These are phyloP conservation scores for Cnemophilus loriae DNA, from an alignment of 2,113 vertebrate genomes.

Conservation along the genomic window DNA sequence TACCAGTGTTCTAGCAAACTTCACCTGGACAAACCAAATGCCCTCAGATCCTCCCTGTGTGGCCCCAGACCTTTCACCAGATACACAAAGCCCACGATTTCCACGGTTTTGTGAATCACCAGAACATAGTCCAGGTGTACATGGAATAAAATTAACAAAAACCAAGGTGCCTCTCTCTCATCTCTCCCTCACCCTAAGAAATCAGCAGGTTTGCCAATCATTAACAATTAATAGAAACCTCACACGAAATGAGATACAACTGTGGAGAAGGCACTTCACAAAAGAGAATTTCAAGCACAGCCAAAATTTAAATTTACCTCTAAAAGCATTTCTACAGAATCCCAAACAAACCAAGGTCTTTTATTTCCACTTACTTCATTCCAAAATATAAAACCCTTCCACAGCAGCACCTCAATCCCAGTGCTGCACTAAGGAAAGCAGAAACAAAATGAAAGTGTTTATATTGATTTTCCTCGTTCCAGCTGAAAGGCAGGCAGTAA, in stretches of 20 bases:
- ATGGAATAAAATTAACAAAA: not conserved
- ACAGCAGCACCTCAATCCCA: not conserved
- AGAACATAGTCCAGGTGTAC: rapidly evolving
- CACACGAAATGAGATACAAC: not conserved
- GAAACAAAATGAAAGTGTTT: not conserved
- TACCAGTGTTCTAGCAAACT: rapidly evolving
- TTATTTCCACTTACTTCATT: not conserved
- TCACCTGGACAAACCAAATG: not conserved
- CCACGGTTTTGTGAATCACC: rapidly evolving
- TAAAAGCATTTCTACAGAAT: not conserved
- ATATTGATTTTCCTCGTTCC: not conserved
- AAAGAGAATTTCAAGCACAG: not conserved
- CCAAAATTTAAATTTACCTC: not conserved
- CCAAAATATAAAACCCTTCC: not conserved
- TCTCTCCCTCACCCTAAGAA: rapidly evolving
- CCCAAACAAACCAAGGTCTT: not conserved
- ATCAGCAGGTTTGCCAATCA: not conserved
- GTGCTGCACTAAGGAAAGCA: not conserved
- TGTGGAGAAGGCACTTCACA: not conserved
- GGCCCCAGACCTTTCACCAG: not conserved
- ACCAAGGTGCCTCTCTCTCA: not conserved
- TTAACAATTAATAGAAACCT: not conserved
- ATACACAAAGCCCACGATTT: rapidly evolving
- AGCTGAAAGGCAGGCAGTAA: not conserved
- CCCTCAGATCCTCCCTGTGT: not conserved